phyloP scores from a whole-genome alignment of 2,797 vertebrate species.

The Galaxias olidus region DNA sequence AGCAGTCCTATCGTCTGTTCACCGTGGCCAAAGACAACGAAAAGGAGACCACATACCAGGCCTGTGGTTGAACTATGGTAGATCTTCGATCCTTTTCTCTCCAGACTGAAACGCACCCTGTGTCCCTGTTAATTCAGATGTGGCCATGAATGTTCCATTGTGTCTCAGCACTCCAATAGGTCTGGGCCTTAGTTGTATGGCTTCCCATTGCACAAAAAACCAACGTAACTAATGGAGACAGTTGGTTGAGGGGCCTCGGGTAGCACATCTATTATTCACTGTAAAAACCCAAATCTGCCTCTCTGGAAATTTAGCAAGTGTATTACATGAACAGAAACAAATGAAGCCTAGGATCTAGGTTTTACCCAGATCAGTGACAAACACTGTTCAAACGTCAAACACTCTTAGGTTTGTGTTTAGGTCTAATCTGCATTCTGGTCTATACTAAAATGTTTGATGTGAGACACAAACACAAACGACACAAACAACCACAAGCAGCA shows the following conservation, averaged over 20 bases:
- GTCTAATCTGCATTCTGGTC: not conserved
- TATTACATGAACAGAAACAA: too few species aligned
- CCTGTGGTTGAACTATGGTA: slow-evolving; percentile 32
- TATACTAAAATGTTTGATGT: not conserved
- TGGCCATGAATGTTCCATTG: slow-evolving; percentile 60
- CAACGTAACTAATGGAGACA: slow-evolving; percentile 33
- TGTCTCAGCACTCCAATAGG: slow-evolving; percentile 54
- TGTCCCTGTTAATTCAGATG: slow-evolving; percentile 55
- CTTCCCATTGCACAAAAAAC: slow-evolving; percentile 24
- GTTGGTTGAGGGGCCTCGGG: slow-evolving; percentile 28
- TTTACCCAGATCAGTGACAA: too few species aligned
- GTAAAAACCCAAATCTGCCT: slow-evolving; percentile 21
- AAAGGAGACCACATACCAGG: slow-evolving; percentile 57
- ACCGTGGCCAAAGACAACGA: slow-evolving; percentile 46
- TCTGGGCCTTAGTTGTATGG: slow-evolving; percentile 32
- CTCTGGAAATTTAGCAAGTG: slow-evolving; percentile 18
- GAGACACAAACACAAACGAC: slow-evolving; percentile 42
- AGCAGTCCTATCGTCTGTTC: slow-evolving; percentile 58
- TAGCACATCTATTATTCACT: slow-evolving; percentile 44
- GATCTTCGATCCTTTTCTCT: slow-evolving; percentile 39
- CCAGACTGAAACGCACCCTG: slow-evolving; percentile 23
- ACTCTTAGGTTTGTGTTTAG: too few species aligned
- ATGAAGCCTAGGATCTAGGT: too few species aligned
- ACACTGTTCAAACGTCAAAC: too few species aligned
- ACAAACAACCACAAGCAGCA: slow-evolving; percentile 64